phyloP scores from a whole-genome alignment of 2,888 invertebrate species.

The Ganaspis brasiliensis region DNA sequence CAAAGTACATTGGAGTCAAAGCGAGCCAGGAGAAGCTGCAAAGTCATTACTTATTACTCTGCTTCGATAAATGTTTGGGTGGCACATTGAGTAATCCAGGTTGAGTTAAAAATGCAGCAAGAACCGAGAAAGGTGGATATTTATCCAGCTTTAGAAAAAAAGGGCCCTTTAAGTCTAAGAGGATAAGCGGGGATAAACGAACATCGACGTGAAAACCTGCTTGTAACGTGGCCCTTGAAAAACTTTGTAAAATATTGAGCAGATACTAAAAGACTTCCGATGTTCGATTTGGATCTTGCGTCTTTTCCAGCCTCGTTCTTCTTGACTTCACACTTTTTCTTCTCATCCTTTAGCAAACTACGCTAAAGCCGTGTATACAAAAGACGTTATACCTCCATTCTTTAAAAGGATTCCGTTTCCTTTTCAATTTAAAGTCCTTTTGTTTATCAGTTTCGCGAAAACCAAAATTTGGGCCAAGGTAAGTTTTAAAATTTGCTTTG shows the following conservation, averaged over 20 bases:
- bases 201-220: slow-evolving; percentile 64
- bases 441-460: neutral
- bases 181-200: slow-evolving; percentile 63
- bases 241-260: slow-evolving; percentile 75
- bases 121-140: slow-evolving; percentile 4
- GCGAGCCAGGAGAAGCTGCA: neutral
- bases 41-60: slow-evolving; percentile 28
- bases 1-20: slow-evolving; percentile 26
- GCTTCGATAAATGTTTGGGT: slow-evolving; percentile 14
- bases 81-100: slow-evolving; percentile 28
- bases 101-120: slow-evolving; percentile 29
- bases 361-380: neutral
- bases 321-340: slow-evolving; percentile 44
- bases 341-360: slow-evolving; percentile 11
- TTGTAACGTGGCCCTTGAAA: slow-evolving; percentile 61
- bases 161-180: slow-evolving; percentile 36
- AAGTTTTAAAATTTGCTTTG: too few relatives aligned
- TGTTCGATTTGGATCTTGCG: slow-evolving; percentile 67
- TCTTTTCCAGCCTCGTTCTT: slow-evolving; percentile 54
- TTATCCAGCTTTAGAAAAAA: slow-evolving; percentile 11
- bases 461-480: neutral
- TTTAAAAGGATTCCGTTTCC: neutral
- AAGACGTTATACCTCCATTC: neutral
- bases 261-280: slow-evolving; percentile 73
- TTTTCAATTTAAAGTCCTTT: neutral